These are phyloP conservation scores for Drosophila kepulauana DNA, from an alignment of 1,140 invertebrate species.

Conservation along the genomic window DNA sequence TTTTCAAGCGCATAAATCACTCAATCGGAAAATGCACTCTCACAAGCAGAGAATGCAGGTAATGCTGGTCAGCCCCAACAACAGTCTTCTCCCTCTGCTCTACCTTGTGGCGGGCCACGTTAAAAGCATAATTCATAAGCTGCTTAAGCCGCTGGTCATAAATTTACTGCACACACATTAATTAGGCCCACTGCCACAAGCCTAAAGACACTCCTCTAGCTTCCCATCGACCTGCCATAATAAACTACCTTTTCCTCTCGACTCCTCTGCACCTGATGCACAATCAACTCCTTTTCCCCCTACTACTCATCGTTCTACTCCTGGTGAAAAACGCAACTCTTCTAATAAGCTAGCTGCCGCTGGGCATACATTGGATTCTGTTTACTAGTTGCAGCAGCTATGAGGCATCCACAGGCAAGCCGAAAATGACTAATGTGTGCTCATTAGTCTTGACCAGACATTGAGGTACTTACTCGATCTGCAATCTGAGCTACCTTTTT, in stretches of 20 bases:
- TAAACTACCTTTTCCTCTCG: constrained; percentile 5
- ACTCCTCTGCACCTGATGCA: background rate
- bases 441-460: constrained; percentile 56
- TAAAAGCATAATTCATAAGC: constrained; percentile 77
- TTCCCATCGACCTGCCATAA: constrained; percentile 12
- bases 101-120: constrained; percentile 3
- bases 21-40: constrained; percentile 77
- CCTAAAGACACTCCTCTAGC: constrained; percentile 45
- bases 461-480: constrained; percentile 19
- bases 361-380: constrained; percentile 16
- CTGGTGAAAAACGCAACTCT: constrained; percentile 26
- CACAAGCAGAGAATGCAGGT: background rate
- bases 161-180: constrained; percentile 74
- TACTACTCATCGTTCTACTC: background rate
- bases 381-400: background rate
- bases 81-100: background rate
- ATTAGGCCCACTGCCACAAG: constrained; percentile 60
- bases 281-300: background rate
- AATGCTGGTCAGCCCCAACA: background rate
- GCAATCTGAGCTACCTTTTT: background rate
- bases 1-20: constrained; percentile 81
- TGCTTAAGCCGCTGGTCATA: constrained; percentile 76
- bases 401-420: constrained; percentile 9
- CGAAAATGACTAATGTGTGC: constrained; percentile 56
- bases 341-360: constrained; percentile 35